Percentiles rank a stretch among this genome's conserved stretches.
Evolutionary conservation across 2,797 vertebrate genomes (phyloP).

Genomic region (Sebastes flavidus): DNA sequence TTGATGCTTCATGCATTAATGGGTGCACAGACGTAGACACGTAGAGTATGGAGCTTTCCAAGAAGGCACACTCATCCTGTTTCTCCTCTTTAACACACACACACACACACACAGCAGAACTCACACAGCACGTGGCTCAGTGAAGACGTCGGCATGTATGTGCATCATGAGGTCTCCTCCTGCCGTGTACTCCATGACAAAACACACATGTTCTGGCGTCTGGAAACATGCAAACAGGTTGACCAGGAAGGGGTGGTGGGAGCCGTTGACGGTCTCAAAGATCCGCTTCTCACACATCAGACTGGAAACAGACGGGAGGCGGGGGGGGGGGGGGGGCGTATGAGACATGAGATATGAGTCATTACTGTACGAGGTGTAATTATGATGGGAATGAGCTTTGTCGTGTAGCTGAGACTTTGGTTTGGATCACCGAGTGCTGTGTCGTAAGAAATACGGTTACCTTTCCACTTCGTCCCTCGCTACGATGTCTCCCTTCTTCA

Average conservation of each 20-base stretch:
- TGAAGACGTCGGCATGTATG: constrained; percentile 82
- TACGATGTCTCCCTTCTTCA: constrained; percentile 94
- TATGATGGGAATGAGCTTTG: background rate
- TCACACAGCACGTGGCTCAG: constrained; percentile 82
- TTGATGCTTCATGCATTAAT: background rate
- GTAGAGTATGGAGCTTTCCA: background rate
- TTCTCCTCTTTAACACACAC: no score
- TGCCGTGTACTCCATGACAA: constrained; percentile 93
- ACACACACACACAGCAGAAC: constrained; percentile 38
- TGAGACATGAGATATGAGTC: background rate
- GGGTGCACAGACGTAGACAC: background rate
- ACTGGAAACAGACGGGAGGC: constrained; percentile 64
- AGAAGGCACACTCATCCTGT: background rate
- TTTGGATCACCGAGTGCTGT: background rate
- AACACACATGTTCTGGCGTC: constrained; percentile 91
- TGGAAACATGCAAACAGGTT: constrained; percentile 94
- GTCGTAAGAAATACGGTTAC: constrained; percentile 54
- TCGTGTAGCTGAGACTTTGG: background rate
- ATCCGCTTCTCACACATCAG: constrained; percentile 94
- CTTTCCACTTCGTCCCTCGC: constrained; percentile 92
- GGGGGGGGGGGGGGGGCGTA: background rate
- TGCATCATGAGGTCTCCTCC: constrained; percentile 94
- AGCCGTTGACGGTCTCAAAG: constrained; percentile 86
- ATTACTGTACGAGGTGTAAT: background rate
- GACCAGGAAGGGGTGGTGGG: constrained; percentile 90